Percentiles rank a stretch among this genome's conserved stretches.
phyloP scores from a whole-genome alignment of 2,888 invertebrate genomes.

The Plebejus argus region DNA sequence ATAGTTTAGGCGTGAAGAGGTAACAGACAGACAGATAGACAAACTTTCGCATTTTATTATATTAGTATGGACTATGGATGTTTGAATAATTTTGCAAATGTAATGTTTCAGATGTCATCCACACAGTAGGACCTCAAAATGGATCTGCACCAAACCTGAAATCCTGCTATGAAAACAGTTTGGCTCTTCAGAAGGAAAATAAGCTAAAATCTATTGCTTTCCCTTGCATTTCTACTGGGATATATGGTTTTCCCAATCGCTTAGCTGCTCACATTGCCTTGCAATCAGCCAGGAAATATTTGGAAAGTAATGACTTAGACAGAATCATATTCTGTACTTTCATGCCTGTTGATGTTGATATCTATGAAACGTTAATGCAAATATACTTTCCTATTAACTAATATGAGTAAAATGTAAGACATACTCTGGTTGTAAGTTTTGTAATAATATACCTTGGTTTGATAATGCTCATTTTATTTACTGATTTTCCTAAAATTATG shows the following conservation, averaged over 20 bases:
- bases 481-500: too few relatives aligned
- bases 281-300: slow-evolving; percentile 82
- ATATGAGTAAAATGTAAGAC: background rate
- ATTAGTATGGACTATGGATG: slow-evolving; percentile 47
- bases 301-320: slow-evolving; percentile 82
- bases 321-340: slow-evolving; percentile 91
- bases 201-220: slow-evolving; percentile 87
- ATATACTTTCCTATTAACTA: slow-evolving; percentile 85
- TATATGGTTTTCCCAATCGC: slow-evolving; percentile 92
- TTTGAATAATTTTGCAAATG: slow-evolving; percentile 76
- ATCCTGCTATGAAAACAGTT: slow-evolving; percentile 86
- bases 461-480: background rate
- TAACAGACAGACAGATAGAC: too few relatives aligned
- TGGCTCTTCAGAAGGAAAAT: slow-evolving; percentile 80
- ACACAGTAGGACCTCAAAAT: slow-evolving; percentile 93
- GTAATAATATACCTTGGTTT: background rate
- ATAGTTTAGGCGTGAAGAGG: too few relatives aligned
- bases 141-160: slow-evolving; percentile 83
- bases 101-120: slow-evolving; percentile 88
- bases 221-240: slow-evolving; percentile 95
- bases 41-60: slow-evolving; percentile 24
- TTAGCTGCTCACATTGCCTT: slow-evolving; percentile 89
- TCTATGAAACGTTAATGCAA: slow-evolving; percentile 87
- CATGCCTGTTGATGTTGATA: slow-evolving; percentile 84
- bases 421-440: background rate